These are phyloP conservation scores for Sus cebifrons DNA, from an alignment of 2,797 vertebrate species.

Conservation along the genomic window DNA sequence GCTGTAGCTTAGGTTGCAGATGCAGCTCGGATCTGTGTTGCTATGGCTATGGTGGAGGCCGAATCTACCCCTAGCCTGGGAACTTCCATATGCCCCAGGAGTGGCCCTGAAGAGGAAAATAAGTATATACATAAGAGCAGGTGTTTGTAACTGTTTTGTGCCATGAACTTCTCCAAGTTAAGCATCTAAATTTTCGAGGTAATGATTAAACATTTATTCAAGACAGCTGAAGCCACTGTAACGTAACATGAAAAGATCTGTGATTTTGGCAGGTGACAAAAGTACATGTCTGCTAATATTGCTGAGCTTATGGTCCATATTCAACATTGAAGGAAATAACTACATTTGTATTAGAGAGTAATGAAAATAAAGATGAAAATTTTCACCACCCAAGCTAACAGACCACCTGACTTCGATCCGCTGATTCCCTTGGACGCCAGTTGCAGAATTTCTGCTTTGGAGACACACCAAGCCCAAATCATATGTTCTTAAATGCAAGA, in stretches of 20 bases:
- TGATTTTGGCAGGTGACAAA: background rate
- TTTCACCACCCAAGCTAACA: background rate
- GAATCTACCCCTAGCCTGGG: too few species aligned
- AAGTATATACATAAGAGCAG: background rate
- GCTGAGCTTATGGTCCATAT: background rate
- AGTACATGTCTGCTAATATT: background rate
- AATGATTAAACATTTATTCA: background rate
- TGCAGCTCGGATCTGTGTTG: too few species aligned
- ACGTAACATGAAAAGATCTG: background rate
- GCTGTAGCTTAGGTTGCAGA: too few species aligned
- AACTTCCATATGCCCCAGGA: too few species aligned
- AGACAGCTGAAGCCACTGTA: background rate
- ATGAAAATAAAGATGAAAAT: background rate
- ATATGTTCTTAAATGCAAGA: constrained; percentile 9
- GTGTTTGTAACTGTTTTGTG: background rate
- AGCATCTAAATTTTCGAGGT: background rate
- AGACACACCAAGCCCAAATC: background rate
- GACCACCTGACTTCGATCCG: background rate
- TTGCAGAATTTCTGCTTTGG: background rate
- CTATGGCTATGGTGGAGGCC: too few species aligned
- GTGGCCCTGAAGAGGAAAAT: too few species aligned
- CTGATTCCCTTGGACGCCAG: background rate
- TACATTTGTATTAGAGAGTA: background rate
- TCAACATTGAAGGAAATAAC: background rate
- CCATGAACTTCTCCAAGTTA: background rate